A percentile compares a stretch with the other conserved stretches of the same genome.
Conservation (phyloP, 2,888 invertebrate genomes). For the Pteria penguin region DNA sequence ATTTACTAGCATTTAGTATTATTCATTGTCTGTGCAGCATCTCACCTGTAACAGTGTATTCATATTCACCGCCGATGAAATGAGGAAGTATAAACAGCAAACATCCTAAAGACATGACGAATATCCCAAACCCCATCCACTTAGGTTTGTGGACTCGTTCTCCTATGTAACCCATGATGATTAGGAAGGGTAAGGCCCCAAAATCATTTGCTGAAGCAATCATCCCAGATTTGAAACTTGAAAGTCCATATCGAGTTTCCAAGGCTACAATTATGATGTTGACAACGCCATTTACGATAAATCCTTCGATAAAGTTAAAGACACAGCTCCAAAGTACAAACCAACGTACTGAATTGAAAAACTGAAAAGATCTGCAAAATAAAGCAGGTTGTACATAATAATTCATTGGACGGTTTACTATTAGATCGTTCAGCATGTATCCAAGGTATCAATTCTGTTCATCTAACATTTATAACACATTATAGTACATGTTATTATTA, state of each 20-base stretch:
- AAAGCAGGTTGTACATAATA: too few relatives aligned
- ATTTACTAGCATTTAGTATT: too few relatives aligned
- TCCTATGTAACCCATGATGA: slow-evolving; percentile 58
- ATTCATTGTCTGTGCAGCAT: neutral
- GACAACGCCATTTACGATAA: slow-evolving; percentile 64
- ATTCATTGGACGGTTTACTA: too few relatives aligned
- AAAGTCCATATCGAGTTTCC: slow-evolving; percentile 60
- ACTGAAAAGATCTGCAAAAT: slow-evolving; percentile 56
- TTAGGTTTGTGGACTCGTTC: slow-evolving; percentile 59
- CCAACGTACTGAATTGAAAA: slow-evolving; percentile 54
- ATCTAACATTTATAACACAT: too few relatives aligned
- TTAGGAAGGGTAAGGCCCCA: slow-evolving; percentile 52
- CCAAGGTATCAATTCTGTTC: too few relatives aligned
- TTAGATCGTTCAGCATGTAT: too few relatives aligned
- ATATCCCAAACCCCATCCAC: slow-evolving; percentile 53
- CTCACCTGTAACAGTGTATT: slow-evolving; percentile 58
- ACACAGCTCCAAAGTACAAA: slow-evolving; percentile 61
- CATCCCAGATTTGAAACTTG: slow-evolving; percentile 56
- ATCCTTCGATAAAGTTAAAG: slow-evolving; percentile 62
- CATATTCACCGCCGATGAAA: slow-evolving; percentile 56
- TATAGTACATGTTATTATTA: too few relatives aligned
- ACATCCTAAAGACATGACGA: slow-evolving; percentile 58
- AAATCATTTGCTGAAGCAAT: slow-evolving; percentile 64
- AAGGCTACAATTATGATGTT: slow-evolving; percentile 61
- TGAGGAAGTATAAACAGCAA: slow-evolving; percentile 62